Evolutionary conservation across 35 echinoderm and acorn worm species (phyloP), one percentile per base, ranked within the genome.

Genomic region (Diadema setosum): DNA sequence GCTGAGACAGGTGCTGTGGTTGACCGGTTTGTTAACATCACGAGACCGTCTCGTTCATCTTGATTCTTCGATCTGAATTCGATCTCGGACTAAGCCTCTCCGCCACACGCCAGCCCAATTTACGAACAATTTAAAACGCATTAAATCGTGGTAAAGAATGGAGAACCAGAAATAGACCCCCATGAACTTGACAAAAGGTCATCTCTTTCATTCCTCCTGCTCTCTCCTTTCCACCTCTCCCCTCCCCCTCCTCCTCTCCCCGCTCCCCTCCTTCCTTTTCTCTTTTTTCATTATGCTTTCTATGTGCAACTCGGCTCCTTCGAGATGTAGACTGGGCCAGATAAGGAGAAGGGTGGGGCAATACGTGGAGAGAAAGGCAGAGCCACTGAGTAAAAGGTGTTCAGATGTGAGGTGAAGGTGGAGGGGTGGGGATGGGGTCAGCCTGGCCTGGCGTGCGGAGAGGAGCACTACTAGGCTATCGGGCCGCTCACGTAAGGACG

Each of bases 61-160:
- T 67, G 63, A 34, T n/a, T 33, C 63, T 18, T 67, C 37, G n/a
- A 33, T 34, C 63, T 60, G 61, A 65, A 24, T 33, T 32, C 16
- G 23, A n/a, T 65, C 27, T 33, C 24, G 5, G 16, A 29, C 37
- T 67, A 34, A 26, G 57, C 57, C 63, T 67, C 63, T 67, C 37
- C 27, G 63, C 37, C 63, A n/a, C 30, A n/a, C 63, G 63, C 63
- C 24, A 67, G 63, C 63, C 63, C 63, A 67, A 67, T 67, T 67
- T 67, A 32, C 63, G 63, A 34, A 67, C 63, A 67, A 67, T 67
- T 67, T 67, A 67, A 67, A 67, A 67, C 63, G 63, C 63, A 67
- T 67, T 67, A 67, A 34, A 67, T 34, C 63, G 8, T 33, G 27
- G 12, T 7, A 34, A 67, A 67, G 63, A 67, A 67, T 67, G 37